Percentiles rank a stretch among this genome's conserved stretches.
Evolutionary conservation across 2,797 vertebrate species (phyloP).

Genomic region (Pseudomugil gertrudae): DNA sequence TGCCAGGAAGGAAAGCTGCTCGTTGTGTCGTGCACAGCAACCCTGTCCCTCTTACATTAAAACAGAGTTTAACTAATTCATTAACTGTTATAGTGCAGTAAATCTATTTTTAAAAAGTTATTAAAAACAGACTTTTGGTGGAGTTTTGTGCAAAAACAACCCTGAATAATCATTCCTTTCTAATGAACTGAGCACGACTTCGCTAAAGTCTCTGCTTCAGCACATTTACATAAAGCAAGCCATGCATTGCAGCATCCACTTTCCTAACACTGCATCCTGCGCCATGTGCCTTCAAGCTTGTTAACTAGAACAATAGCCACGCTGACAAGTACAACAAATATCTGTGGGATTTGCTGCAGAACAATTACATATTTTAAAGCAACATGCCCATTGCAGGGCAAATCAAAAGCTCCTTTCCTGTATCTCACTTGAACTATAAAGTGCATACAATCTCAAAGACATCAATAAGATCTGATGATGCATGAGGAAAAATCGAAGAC

Average conservation of each 20-base stretch:
- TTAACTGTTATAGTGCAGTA: conserved; percentile 30
- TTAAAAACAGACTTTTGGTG: conserved; percentile 38
- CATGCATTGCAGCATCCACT: conserved; percentile 30
- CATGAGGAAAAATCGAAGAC: conserved; percentile 8
- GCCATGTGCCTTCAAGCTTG: conserved; percentile 42
- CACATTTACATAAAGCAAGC: conserved; percentile 65
- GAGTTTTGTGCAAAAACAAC: conserved; percentile 35
- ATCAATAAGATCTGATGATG: conserved; percentile 26
- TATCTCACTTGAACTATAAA: conserved; percentile 25
- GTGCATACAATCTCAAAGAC: conserved; percentile 9
- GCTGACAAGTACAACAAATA: conserved; percentile 50
- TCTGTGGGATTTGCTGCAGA: conserved; percentile 31
- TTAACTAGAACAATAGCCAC: conserved; percentile 62
- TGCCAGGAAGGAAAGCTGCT: conserved; percentile 25
- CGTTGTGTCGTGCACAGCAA: conserved; percentile 4
- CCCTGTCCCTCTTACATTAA: conserved; percentile 19
- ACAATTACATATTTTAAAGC: conserved; percentile 51
- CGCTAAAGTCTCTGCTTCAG: conserved; percentile 22
- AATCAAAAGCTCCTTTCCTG: conserved; percentile 21
- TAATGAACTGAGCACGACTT: conserved; percentile 47
- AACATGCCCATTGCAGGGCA: conserved; percentile 16
- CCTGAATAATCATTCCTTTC: conserved; percentile 42
- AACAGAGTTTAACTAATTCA: conserved; percentile 23
- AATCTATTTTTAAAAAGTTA: conserved; percentile 21
- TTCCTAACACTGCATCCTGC: conserved; percentile 17